phyloP scores from a whole-genome alignment of 2,113 vertebrate species.

The Neogale vison region DNA sequence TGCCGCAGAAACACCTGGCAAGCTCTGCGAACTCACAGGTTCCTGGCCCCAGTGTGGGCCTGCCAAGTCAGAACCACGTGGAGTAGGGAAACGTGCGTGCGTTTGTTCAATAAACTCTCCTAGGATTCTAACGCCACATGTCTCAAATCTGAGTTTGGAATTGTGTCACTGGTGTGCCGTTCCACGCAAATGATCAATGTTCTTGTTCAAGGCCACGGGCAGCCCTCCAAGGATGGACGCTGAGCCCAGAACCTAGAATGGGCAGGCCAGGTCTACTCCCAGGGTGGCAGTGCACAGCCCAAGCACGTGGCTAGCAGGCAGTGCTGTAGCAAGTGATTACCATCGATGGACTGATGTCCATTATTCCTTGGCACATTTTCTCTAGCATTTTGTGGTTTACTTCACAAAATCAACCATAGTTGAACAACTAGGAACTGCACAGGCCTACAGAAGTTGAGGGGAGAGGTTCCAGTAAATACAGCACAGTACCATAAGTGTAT shows the following conservation, averaged over 20 bases:
- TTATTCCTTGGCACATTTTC: background rate
- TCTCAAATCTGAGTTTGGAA: background rate
- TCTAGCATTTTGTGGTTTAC: background rate
- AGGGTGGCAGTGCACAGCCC: background rate
- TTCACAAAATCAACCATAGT: background rate
- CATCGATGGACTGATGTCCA: background rate
- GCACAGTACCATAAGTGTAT: background rate
- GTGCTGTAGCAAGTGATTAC: background rate
- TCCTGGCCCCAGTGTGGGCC: background rate
- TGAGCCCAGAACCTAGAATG: background rate
- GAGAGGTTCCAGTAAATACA: background rate
- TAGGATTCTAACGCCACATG: background rate
- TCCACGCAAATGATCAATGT: background rate
- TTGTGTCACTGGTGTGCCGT: background rate
- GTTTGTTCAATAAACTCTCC: background rate
- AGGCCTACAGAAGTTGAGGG: background rate
- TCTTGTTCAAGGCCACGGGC: background rate
- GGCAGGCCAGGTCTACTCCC: background rate
- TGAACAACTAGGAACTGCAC: background rate
- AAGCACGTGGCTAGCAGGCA: background rate
- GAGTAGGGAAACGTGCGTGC: background rate
- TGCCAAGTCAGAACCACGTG: background rate
- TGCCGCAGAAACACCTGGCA: fast-evolving
- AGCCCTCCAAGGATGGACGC: background rate
- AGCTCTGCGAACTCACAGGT: background rate